Percentiles rank a stretch among this genome's conserved stretches.
These are phyloP conservation scores for Rhimphoctona megacephalus DNA, from an alignment of 2,888 invertebrate genomes.

Conservation along the genomic window DNA sequence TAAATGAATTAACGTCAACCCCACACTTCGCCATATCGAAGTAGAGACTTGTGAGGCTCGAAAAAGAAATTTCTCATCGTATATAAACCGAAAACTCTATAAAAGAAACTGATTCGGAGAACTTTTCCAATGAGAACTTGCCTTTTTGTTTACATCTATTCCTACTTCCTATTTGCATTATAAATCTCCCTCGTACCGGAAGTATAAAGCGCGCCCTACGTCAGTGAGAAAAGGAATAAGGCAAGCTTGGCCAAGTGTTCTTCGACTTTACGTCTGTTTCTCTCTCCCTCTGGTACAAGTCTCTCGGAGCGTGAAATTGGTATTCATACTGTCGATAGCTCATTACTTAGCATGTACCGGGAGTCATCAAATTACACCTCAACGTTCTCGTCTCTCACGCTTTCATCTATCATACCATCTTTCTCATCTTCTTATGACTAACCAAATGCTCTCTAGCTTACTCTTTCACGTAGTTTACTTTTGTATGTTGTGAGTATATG, in stretches of 20 bases:
- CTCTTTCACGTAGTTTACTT: conserved; percentile 16
- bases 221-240: conserved; percentile 16
- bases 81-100: neutral
- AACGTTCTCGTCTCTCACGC: conserved; percentile 77
- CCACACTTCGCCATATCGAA: neutral
- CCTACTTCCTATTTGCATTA: conserved; percentile 34
- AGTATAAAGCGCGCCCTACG: conserved; percentile 32
- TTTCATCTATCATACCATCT: conserved; percentile 65
- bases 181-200: conserved; percentile 42
- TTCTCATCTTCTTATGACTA: conserved; percentile 37
- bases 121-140: neutral
- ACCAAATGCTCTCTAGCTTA: conserved; percentile 30
- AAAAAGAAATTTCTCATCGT: neutral
- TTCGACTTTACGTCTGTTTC: neutral
- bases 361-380: conserved; percentile 79
- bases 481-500: neutral
- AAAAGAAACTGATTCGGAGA: neutral
- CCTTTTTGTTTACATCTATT: neutral
- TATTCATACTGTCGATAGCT: conserved; percentile 80
- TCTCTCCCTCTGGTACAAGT: conserved; percentile 24
- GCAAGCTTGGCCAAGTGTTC: conserved; percentile 7
- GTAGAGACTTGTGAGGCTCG: neutral
- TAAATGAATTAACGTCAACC: neutral
- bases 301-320: conserved; percentile 74
- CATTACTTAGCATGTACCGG: conserved; percentile 77